These are phyloP conservation scores for Julus scandinavius DNA, from an alignment of 2,888 invertebrate species.

Conservation along the genomic window DNA sequence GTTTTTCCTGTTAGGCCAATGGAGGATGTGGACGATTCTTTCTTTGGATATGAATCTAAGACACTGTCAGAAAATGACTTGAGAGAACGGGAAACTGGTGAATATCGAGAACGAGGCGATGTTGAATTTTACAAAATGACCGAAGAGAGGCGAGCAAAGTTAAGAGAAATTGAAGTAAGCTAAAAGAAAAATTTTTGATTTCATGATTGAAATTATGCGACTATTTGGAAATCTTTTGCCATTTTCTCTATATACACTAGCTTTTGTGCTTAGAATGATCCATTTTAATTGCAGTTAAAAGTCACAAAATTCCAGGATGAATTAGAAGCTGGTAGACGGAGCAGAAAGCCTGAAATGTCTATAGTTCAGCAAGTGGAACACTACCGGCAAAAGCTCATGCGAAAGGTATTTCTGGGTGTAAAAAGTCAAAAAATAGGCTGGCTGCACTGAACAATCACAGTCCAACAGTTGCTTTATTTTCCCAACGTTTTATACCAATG, in stretches of 20 bases:
- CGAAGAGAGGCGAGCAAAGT: slow-evolving; percentile 62
- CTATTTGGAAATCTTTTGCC: too few relatives aligned
- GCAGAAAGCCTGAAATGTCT: slow-evolving; percentile 78
- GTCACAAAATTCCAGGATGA: slow-evolving; percentile 97
- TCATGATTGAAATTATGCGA: too few relatives aligned
- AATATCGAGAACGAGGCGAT: slow-evolving; percentile 59
- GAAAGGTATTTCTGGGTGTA: slow-evolving; percentile 73
- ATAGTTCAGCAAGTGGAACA: slow-evolving; percentile 85
- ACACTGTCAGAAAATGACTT: slow-evolving; percentile 63
- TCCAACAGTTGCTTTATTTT: too few relatives aligned
- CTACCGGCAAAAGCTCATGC: slow-evolving; percentile 87
- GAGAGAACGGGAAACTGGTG: slow-evolving; percentile 57
- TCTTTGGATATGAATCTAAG: slow-evolving; percentile 59
- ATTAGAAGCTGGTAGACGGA: slow-evolving; percentile 84
- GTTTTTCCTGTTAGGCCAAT: slow-evolving; percentile 59
- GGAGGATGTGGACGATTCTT: slow-evolving; percentile 72
- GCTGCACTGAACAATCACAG: too few relatives aligned
- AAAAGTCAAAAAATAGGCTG: background rate
- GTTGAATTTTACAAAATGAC: slow-evolving; percentile 58
- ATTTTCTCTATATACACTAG: too few relatives aligned
- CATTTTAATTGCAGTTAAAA: slow-evolving; percentile 71
- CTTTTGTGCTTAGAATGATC: background rate
- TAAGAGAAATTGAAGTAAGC: slow-evolving; percentile 85
- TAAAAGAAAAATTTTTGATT: too few relatives aligned
- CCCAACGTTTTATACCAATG: too few relatives aligned